Evolutionary conservation across 1,140 invertebrate genomes (phyloP).

Genomic region (Zaprionus taronus): DNA sequence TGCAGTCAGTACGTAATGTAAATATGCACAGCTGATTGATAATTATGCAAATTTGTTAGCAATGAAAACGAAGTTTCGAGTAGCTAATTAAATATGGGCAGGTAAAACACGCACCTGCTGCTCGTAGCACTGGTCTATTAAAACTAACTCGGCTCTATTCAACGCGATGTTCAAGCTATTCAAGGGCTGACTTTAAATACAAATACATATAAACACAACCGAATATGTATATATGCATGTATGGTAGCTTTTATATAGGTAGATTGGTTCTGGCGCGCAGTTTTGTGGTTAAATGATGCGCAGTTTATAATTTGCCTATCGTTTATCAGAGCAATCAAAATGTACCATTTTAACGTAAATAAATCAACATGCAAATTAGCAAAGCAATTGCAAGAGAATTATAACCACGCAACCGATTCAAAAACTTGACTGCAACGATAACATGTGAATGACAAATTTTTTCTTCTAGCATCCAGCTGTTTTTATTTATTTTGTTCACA

Average conservation of each 20-base stretch:
- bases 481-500: conserved; percentile 48
- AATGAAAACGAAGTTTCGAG: conserved; percentile 35
- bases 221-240: background rate
- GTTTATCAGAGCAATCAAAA: conserved; percentile 18
- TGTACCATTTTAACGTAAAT: conserved; percentile 8
- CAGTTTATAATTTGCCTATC: conserved; percentile 9
- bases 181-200: conserved; percentile 27
- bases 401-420: conserved; percentile 41
- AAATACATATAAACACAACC: background rate
- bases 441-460: conserved; percentile 48
- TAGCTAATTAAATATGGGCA: conserved; percentile 21
- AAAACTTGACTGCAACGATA: conserved; percentile 38
- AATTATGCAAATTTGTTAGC: conserved; percentile 54
- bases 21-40: conserved; percentile 75
- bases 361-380: conserved; percentile 9
- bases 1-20: conserved; percentile 39
- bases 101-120: conserved; percentile 49
- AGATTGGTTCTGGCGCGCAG: background rate
- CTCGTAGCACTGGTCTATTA: conserved; percentile 43
- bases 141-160: conserved; percentile 43
- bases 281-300: background rate
- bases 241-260: background rate
- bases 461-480: conserved; percentile 29
- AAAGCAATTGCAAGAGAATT: conserved; percentile 27
- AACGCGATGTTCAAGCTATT: background rate